Evolutionary conservation across 2,888 invertebrate genomes (phyloP), one percentile per base, ranked within the genome.

Genomic region (Stenotaenia linearis): DNA sequence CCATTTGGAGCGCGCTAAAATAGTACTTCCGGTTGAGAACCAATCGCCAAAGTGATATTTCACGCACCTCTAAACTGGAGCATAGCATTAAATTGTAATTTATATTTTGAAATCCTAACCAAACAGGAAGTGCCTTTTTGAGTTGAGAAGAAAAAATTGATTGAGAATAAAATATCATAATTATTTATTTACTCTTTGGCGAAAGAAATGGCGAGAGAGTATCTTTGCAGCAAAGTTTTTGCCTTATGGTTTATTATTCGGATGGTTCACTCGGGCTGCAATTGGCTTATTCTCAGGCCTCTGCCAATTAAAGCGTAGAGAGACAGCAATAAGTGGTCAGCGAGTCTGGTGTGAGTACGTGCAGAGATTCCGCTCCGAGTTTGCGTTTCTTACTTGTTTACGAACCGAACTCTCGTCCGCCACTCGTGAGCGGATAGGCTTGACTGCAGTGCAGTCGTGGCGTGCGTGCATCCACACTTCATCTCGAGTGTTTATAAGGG

Each of bases 321-420:
- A 69, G 69, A 69, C 69, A 23, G 69, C 69, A 69, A 69, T 69
- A 69, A 69, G 69, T 69, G 69, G 69, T 69, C 69, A 69, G 69
- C 69, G 69, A 69, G 25, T 69, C 69, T 69, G 69, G 69, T 69
- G 23, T 25, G 28, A 28, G 25, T 69, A 69, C 69, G 69, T 69
- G 69, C 69, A 28, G 69, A 69, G 69, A 69, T 69, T 69, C 69
- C 69, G 28, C 25, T 69, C 25, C 6, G 69, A 69, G 69, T 69
- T 69, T 69, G 12, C 69, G 69, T 12, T 28, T 23, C 69, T 69
- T 25, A 12, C 69, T 69, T 69, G 69, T 69, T 69, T 69, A 69
- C 69, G 69, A 69, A 28, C 69, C 25, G 25, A 15, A 28, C 25
- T 69, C 25, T 28, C 15, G 69, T 10, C 69, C 25, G 69, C 69